phyloP scores from a whole-genome alignment of 64 coral and sea anemone genomes.

The Montipora efflorescens region DNA sequence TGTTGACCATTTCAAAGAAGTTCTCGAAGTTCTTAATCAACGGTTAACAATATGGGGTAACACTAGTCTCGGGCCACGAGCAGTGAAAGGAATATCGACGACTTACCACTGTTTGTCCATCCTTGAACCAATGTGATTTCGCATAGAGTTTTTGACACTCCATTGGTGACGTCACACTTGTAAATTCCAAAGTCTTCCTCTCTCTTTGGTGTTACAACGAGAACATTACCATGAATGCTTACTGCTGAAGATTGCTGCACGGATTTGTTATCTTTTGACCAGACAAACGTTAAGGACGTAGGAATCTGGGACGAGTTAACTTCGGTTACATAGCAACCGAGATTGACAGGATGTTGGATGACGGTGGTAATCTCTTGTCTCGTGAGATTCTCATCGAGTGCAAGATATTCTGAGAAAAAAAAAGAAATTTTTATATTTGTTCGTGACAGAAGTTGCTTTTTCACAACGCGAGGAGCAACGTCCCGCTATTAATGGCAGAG shows the following conservation, averaged over 20 bases:
- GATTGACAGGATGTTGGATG: constrained; percentile 1
- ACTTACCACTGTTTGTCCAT: neutral
- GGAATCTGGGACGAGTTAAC: neutral
- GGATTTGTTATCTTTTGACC: constrained; percentile 16
- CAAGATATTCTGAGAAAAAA: constrained; percentile 18
- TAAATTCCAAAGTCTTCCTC: constrained; percentile 38
- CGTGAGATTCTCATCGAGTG: neutral
- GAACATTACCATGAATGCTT: constrained; percentile 13
- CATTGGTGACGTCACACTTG: constrained; percentile 33
- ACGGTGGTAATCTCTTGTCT: neutral
- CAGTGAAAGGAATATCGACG: neutral
- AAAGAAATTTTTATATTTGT: neutral
- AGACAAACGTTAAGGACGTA: neutral
- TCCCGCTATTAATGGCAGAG: too few species aligned
- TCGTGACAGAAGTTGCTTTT: neutral
- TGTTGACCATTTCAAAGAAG: too few species aligned
- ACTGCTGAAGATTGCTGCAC: neutral
- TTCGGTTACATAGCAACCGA: constrained; percentile 56
- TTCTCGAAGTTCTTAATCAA: too few species aligned
- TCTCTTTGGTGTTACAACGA: neutral
- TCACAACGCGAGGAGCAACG: too few species aligned
- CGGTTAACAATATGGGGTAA: too few species aligned
- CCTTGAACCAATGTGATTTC: neutral
- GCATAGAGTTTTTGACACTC: constrained; percentile 25
- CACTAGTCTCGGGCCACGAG: too few species aligned